phyloP scores from a whole-genome alignment of 2,888 invertebrate genomes.

The Cryptocheilus praepositus region DNA sequence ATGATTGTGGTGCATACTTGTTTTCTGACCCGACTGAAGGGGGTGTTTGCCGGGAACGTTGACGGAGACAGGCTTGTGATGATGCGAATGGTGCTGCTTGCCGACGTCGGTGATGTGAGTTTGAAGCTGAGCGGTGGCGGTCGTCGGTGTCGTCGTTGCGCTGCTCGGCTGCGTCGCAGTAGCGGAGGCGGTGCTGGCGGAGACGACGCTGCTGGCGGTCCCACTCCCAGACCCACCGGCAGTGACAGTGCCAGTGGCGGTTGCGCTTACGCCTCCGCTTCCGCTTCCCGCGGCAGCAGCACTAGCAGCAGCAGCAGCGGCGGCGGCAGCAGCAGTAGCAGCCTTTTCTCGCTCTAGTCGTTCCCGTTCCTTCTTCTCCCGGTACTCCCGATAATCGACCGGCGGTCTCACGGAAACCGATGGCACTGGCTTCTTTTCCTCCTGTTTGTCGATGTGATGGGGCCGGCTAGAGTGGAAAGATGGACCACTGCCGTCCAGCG shows the following conservation, averaged over 20 bases:
- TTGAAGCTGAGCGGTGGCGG: slow-evolving; percentile 59
- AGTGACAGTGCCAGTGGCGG: no score
- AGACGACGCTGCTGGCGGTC: no score
- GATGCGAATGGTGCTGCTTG: slow-evolving; percentile 67
- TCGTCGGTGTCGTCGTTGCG: slow-evolving; percentile 40
- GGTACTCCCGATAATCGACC: slow-evolving; percentile 79
- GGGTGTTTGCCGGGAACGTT: slow-evolving; percentile 68
- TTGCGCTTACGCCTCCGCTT: no score
- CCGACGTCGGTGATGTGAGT: slow-evolving; percentile 56
- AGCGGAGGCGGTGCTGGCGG: slow-evolving; percentile 25
- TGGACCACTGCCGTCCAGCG: slow-evolving; percentile 40
- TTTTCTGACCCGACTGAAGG: slow-evolving; percentile 58
- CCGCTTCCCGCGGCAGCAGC: no score
- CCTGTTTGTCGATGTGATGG: slow-evolving; percentile 60
- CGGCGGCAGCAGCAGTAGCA: slow-evolving; percentile 24
- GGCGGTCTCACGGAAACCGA: slow-evolving; percentile 68
- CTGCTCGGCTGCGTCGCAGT: slow-evolving; percentile 8
- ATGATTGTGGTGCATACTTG: slow-evolving; percentile 64
- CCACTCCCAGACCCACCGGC: no score
- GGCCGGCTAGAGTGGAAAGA: slow-evolving; percentile 63
- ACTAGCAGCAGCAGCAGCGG: slow-evolving; percentile 28
- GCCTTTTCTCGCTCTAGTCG: slow-evolving; percentile 77
- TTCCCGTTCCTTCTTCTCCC: slow-evolving; percentile 81
- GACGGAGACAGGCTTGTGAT: slow-evolving; percentile 60
- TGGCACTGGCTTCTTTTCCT: slow-evolving; percentile 64